Evolutionary conservation across 2,797 vertebrate species (phyloP).

Genomic region (Megaceryle alcyon): DNA sequence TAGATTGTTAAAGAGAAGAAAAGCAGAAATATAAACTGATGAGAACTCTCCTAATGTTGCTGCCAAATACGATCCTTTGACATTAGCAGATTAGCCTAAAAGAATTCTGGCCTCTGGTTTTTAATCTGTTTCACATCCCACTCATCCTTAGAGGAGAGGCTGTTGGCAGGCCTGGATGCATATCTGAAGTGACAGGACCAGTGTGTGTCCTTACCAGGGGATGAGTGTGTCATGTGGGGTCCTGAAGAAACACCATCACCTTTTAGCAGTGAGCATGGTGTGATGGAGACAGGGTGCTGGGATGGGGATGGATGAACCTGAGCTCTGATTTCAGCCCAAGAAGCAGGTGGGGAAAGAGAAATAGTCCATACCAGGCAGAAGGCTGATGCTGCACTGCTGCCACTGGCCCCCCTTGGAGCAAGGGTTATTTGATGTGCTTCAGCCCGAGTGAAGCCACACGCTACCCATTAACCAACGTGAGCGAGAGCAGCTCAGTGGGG

Average conservation of each 20-base stretch:
- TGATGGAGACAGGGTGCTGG: not conserved
- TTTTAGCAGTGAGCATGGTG: not conserved
- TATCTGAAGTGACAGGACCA: not conserved
- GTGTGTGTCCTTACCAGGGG: not conserved
- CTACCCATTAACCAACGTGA: not conserved
- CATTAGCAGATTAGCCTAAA: conserved; percentile 36
- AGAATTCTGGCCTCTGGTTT: not conserved
- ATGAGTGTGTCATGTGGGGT: not conserved
- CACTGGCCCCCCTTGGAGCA: accelerated
- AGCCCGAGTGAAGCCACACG: not conserved
- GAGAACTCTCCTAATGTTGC: conserved; percentile 4
- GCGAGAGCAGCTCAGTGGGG: not conserved
- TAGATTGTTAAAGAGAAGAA: conserved; percentile 23
- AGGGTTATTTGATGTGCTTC: not conserved
- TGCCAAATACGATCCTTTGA: conserved; percentile 27
- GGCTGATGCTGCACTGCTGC: accelerated
- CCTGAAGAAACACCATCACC: not conserved
- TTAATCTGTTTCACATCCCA: not conserved
- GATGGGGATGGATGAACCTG: not conserved
- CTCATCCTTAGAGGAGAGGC: not conserved
- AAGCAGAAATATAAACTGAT: conserved; percentile 20
- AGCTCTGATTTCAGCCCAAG: not conserved
- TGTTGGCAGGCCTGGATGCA: not conserved
- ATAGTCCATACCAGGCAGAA: accelerated
- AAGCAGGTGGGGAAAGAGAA: not conserved